Base-by-base conservation (phyloP, 64 coral and sea anemone species). In the Montipora capricornis region DNA sequence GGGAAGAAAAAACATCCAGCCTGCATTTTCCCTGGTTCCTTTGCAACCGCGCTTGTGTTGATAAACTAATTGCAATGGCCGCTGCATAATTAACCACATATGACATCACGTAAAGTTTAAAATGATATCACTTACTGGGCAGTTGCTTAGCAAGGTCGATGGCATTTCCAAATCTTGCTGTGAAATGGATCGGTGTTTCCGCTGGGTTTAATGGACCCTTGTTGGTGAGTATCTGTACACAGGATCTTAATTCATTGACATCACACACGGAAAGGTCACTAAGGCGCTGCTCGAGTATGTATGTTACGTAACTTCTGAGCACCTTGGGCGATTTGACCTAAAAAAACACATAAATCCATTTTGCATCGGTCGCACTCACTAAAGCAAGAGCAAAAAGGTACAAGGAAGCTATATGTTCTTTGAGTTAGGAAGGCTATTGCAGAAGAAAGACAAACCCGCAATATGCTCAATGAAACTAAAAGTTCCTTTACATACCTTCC, bases 191-290 rank as follows among this genome's bases (percentile, higher is more conserved):
- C 2, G 96, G 90, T 17, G 75, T 68, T 14, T 81, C 22, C 5
- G 8, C 62, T 13, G 96, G 96, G 47, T 98, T 98, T 6, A 90
- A 8, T 26, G 73, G 62, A 5, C 93, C 96, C 47, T 95, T 98
- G 93, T 95, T 98, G 20, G 96, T 98, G 20, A 92, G 14, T 48
- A 98, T 82, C 67, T 64, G 75, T 44, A 87, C 93, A 68, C 90
- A 98, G 47, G 73, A 76, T 78, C 92, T 95, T 46, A 98, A 62
- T 80, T 98, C 93, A 17, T 93, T 62, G 74, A 98, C 73, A 53
- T 95, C 84, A 90, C 96, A 98, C 14, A 95, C 68, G 16, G 49
- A 74, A 45, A 71, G 78, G 44, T 98, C 93, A 20, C 61, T 46
- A 9, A 92, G 61, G 45, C 73, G 75, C 49, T 98, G 79, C 20